Evolutionary conservation across 1,140 invertebrate genomes (phyloP).

Genomic region (Andrena cerasifolii): DNA sequence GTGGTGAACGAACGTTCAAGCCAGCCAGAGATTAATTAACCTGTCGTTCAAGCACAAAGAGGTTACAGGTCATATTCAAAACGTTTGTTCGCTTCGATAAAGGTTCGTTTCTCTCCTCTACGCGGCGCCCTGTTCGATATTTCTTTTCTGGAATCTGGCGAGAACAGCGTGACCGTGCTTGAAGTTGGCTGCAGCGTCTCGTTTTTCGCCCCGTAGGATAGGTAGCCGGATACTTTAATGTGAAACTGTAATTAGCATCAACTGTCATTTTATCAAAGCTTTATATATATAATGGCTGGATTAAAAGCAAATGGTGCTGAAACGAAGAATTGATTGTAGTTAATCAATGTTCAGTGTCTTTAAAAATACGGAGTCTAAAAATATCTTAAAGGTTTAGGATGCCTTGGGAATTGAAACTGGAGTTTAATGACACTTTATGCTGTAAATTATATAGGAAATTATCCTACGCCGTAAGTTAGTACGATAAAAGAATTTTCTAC

Average conservation of each 20-base stretch:
- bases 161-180: neutral
- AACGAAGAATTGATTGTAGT: neutral
- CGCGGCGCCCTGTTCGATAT: neutral
- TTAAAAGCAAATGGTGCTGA: neutral
- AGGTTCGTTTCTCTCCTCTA: neutral
- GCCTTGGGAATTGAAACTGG: conserved; percentile 10
- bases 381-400: neutral
- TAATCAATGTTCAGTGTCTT: neutral
- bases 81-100: conserved; percentile 26
- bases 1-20: conserved; percentile 31
- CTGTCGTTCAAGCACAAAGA: conserved; percentile 44
- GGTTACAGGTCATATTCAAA: conserved; percentile 35
- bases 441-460: conserved; percentile 15
- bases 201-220: too few relatives aligned
- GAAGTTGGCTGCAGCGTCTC: neutral
- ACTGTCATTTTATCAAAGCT: neutral
- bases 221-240: neutral
- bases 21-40: conserved; percentile 43
- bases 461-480: conserved; percentile 1
- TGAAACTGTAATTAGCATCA: conserved; percentile 9
- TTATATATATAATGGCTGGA: neutral
- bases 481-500: neutral
- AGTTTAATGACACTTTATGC: neutral
- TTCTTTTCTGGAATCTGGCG: neutral
- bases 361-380: neutral